Evolutionary conservation across 2,888 invertebrate species (phyloP).

Genomic region (Aporophyla lueneburgensis): DNA sequence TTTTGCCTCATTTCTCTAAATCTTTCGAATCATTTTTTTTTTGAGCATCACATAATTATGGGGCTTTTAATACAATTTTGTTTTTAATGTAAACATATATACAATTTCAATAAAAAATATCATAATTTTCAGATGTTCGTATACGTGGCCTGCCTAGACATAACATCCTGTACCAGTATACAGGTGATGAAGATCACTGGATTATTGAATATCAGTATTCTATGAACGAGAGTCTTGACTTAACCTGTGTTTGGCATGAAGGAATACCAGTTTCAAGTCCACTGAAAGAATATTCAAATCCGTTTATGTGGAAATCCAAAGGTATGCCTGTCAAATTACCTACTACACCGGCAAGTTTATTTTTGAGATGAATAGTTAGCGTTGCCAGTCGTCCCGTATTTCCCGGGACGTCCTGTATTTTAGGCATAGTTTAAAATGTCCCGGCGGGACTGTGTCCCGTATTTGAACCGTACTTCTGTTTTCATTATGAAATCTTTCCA

Average conservation of each 20-base stretch:
- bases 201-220: slow-evolving; percentile 33
- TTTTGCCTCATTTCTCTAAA: background rate
- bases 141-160: slow-evolving; percentile 17
- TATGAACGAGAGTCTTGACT: slow-evolving; percentile 8
- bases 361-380: too few relatives aligned
- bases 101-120: background rate
- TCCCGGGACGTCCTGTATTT: too few relatives aligned
- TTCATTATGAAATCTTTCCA: too few relatives aligned
- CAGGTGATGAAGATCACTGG: background rate
- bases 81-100: too few relatives aligned
- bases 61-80: too few relatives aligned
- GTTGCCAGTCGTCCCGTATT: too few relatives aligned
- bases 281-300: accelerated
- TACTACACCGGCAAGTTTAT: background rate
- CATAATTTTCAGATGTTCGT: slow-evolving; percentile 16
- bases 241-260: slow-evolving; percentile 5
- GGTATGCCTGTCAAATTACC: background rate
- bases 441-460: too few relatives aligned
- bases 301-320: slow-evolving; percentile 7
- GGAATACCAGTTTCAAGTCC: accelerated
- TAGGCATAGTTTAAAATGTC: too few relatives aligned
- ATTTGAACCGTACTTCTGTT: too few relatives aligned
- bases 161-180: slow-evolving; percentile 38
- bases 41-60: background rate
- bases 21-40: background rate